A percentile compares a stretch with the other conserved stretches of the same genome.
phyloP scores from a whole-genome alignment of 2,888 invertebrate genomes.

The Podotricha telesiphe region DNA sequence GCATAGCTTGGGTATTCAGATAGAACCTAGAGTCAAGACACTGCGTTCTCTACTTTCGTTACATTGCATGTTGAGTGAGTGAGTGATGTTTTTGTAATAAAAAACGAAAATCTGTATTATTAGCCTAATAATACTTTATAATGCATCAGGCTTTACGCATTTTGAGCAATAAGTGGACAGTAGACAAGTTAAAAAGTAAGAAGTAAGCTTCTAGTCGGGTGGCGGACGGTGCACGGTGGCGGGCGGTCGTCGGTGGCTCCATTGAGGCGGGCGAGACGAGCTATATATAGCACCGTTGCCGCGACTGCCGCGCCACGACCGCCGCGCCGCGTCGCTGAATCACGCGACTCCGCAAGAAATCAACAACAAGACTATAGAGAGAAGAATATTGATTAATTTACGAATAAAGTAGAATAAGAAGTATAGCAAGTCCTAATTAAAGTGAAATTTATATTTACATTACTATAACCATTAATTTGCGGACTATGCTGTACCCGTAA shows the following conservation, averaged over 20 bases:
- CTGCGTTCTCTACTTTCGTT: too few relatives aligned
- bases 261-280: conserved; percentile 35
- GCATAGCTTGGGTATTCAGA: too few relatives aligned
- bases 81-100: too few relatives aligned
- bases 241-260: conserved; percentile 34
- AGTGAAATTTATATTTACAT: not conserved
- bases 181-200: conserved; percentile 18
- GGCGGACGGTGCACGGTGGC: conserved; percentile 15
- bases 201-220: conserved; percentile 13
- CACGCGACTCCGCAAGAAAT: conserved; percentile 23
- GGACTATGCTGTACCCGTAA: too few relatives aligned
- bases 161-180: conserved; percentile 21
- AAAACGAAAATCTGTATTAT: not conserved
- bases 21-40: too few relatives aligned
- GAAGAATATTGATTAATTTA: not conserved
- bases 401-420: not conserved
- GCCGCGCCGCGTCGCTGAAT: conserved; percentile 32
- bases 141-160: not conserved
- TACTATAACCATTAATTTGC: too few relatives aligned
- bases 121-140: not conserved
- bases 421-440: not conserved
- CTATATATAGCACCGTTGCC: conserved; percentile 38
- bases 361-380: conserved; percentile 17
- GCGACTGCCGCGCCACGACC: conserved; percentile 11
- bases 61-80: too few relatives aligned